Percentiles rank a stretch among this genome's conserved stretches.
Conservation (phyloP, 1,140 invertebrate species). For the Monochamus saltuarius region DNA sequence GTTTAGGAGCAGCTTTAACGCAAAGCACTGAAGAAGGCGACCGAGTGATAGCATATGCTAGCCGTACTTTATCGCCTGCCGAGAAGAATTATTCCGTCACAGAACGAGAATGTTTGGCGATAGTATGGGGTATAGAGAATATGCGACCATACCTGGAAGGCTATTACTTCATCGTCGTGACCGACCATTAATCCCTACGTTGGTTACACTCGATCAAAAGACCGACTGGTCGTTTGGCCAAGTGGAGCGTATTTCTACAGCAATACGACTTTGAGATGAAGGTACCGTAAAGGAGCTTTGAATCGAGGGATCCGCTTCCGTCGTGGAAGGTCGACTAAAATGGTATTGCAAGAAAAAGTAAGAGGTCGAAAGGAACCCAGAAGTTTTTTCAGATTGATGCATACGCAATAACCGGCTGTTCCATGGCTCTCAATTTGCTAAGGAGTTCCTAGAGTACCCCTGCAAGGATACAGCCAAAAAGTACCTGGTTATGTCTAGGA, state of each 20-base stretch:
- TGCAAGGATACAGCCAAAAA: no score
- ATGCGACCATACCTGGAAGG: constrained; percentile 51
- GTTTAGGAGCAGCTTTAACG: neutral
- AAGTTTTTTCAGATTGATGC: constrained; percentile 8
- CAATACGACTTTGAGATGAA: constrained; percentile 43
- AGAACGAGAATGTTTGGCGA: constrained; percentile 25
- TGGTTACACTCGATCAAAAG: no score
- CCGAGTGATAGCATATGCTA: constrained; percentile 49
- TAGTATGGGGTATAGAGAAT: constrained; percentile 51
- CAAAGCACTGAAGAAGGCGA: constrained; percentile 37
- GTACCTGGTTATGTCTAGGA: no score
- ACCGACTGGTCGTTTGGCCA: constrained; percentile 14
- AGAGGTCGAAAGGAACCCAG: neutral
- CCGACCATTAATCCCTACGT: no score
- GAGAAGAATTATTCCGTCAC: constrained; percentile 36
- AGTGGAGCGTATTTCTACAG: constrained; percentile 53
- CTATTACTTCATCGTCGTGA: constrained; percentile 15
- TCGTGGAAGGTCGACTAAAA: neutral
- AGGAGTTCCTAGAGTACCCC: no score
- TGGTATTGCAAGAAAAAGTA: constrained; percentile 2
- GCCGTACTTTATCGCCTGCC: constrained; percentile 39
- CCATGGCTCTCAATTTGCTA: no score
- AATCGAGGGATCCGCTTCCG: neutral
- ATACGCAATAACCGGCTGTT: constrained; percentile 39
- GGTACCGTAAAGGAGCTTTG: neutral